These are phyloP conservation scores for Anaspis maculata DNA, from an alignment of 2,888 invertebrate species.

Conservation along the genomic window DNA sequence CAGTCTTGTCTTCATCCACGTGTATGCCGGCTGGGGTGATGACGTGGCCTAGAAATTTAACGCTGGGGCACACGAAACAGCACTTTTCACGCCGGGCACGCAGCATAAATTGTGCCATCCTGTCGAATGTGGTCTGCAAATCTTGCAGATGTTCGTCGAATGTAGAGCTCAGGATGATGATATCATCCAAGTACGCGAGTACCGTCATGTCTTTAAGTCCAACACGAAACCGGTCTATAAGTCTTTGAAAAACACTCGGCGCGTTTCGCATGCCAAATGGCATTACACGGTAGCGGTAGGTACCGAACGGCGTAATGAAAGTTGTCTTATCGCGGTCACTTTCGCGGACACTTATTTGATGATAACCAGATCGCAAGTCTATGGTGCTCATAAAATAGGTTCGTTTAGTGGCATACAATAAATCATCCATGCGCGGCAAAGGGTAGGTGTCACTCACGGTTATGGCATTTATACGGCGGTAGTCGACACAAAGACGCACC, in stretches of 20 bases:
- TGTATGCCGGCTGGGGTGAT: constrained; percentile 15
- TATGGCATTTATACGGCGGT: constrained; percentile 18
- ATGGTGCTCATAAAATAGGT: constrained; percentile 12
- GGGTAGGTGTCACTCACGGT: constrained; percentile 10
- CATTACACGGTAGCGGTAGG: constrained; percentile 12
- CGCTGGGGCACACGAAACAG: not conserved
- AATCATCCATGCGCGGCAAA: constrained; percentile 12
- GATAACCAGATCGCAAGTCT: constrained; percentile 15
- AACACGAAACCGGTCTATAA: constrained; percentile 19
- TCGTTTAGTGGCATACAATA: constrained; percentile 9
- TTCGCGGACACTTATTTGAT: constrained; percentile 8
- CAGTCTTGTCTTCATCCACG: constrained; percentile 16
- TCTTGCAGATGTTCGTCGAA: constrained; percentile 20
- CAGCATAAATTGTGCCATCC: constrained; percentile 15
- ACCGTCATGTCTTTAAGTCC: constrained; percentile 16
- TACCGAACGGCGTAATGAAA: constrained; percentile 12
- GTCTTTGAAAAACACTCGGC: constrained; percentile 21
- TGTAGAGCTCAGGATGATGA: constrained; percentile 17
- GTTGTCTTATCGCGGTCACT: constrained; percentile 15
- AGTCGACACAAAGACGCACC: constrained; percentile 29
- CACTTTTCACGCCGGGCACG: constrained; percentile 19
- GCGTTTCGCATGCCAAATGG: constrained; percentile 23
- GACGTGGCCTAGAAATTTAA: constrained; percentile 18
- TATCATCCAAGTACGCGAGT: constrained; percentile 23
- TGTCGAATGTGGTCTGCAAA: constrained; percentile 14